Evolutionary conservation across 2,888 invertebrate species (phyloP).

Genomic region (Matsumyia berberina): DNA sequence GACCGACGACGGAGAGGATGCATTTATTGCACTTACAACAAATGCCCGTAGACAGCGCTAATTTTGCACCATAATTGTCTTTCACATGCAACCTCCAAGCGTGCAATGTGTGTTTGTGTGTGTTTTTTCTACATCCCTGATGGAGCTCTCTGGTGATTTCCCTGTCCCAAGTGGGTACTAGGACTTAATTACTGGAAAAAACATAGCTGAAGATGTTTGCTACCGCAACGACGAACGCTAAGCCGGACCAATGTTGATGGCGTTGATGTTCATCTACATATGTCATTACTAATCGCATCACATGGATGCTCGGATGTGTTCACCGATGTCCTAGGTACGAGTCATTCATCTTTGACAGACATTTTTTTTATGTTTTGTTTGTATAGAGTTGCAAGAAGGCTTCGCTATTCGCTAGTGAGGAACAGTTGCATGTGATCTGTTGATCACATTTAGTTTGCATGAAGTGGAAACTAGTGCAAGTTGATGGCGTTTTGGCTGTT

Average conservation of each 20-base stretch:
- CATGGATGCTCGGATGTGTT: conserved; percentile 46
- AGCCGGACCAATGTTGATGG: conserved; percentile 52
- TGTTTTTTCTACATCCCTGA: not conserved
- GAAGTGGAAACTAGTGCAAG: not conserved
- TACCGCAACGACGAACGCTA: conserved; percentile 40
- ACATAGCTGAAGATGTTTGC: conserved; percentile 62
- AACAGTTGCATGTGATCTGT: not conserved
- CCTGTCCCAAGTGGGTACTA: conserved; percentile 64
- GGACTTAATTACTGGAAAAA: conserved; percentile 74
- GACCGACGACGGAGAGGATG: conserved; percentile 36
- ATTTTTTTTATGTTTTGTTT: conserved; percentile 22
- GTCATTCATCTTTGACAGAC: conserved; percentile 37
- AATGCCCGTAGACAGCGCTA: conserved; percentile 67
- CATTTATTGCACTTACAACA: conserved; percentile 58
- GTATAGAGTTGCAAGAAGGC: conserved; percentile 6
- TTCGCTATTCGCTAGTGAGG: too few species aligned
- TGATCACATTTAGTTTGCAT: not conserved
- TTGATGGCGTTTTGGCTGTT: not conserved
- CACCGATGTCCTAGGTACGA: conserved; percentile 26
- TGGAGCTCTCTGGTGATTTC: conserved; percentile 33
- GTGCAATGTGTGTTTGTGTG: conserved; percentile 5
- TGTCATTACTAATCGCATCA: conserved; percentile 67
- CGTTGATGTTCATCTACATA: conserved; percentile 56
- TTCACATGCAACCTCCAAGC: conserved; percentile 32
- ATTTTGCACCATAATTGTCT: conserved; percentile 73